Percentiles rank a stretch among this genome's conserved stretches.
These are phyloP conservation scores for human (Homo sapiens) DNA, from an alignment of 2,113 vertebrate species.

Conservation along the genomic window DNA sequence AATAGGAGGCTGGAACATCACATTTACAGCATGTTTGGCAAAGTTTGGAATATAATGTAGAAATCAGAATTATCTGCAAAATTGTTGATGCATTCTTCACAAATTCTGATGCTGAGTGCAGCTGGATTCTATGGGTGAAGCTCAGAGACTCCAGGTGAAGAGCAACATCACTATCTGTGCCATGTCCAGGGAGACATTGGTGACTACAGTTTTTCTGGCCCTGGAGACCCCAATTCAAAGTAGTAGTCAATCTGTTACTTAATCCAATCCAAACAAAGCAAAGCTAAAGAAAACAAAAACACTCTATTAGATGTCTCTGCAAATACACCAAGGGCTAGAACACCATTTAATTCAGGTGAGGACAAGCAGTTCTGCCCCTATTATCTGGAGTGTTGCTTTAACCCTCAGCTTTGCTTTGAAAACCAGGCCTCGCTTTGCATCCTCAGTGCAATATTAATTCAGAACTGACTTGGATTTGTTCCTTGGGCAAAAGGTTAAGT, in stretches of 20 bases:
- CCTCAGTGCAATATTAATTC: slow-evolving; percentile 69
- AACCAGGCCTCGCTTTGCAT: slow-evolving; percentile 34
- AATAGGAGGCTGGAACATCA: slow-evolving; percentile 17
- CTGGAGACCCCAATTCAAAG: not conserved
- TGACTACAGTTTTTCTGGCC: not conserved
- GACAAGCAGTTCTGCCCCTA: not conserved
- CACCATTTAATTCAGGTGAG: slow-evolving; percentile 22
- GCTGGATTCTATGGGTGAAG: not conserved
- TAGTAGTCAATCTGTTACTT: not conserved
- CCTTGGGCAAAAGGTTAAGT: slow-evolving; percentile 78
- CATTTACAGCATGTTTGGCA: slow-evolving; percentile 6
- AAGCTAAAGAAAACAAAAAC: slow-evolving; percentile 8
- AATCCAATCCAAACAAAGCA: not conserved
- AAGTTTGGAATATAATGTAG: not conserved
- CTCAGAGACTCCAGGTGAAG: not conserved
- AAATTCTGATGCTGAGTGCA: not conserved
- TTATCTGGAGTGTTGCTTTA: slow-evolving; percentile 22
- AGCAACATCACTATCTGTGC: not conserved
- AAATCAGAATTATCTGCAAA: not conserved
- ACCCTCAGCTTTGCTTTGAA: slow-evolving; percentile 52
- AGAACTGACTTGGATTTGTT: slow-evolving; percentile 75
- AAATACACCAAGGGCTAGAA: not conserved
- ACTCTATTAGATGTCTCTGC: not conserved
- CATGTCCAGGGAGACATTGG: not conserved
- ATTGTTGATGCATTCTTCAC: not conserved